These are phyloP conservation scores for Hololepta plana DNA, from an alignment of 2,888 invertebrate species.

Conservation along the genomic window DNA sequence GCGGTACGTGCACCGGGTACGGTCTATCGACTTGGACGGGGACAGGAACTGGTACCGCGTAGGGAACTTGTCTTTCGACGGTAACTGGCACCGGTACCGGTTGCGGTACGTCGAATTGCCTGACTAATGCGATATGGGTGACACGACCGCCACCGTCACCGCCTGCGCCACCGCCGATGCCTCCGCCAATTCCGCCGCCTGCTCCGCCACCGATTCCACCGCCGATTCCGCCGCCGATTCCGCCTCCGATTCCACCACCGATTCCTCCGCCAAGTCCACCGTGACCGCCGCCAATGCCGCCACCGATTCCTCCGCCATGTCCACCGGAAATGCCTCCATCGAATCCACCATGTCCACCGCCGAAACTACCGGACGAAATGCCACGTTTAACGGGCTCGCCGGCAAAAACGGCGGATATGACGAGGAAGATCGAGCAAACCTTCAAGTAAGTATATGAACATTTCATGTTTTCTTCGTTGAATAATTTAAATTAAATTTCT, in stretches of 20 bases:
- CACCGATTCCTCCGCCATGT: background rate
- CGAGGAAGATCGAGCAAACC: too few species aligned
- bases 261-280: constrained; percentile 1
- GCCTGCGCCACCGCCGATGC: too few species aligned
- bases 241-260: too few species aligned
- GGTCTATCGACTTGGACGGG: background rate
- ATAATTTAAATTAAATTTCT: too few species aligned
- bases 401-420: too few species aligned
- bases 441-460: too few species aligned
- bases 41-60: constrained; percentile 1
- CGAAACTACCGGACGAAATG: too few species aligned
- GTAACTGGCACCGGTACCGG: background rate
- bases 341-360: constrained; percentile 2
- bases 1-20: too few species aligned
- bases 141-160: constrained; percentile 1
- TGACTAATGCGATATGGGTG: constrained; percentile 3
- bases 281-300: background rate
- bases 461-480: too few species aligned
- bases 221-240: constrained; percentile 1
- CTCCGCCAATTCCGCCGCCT: constrained; percentile 1
- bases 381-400: too few species aligned
- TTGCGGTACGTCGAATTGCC: constrained; percentile 1
- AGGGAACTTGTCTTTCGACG: background rate
- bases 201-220: constrained; percentile 1
- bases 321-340: constrained; percentile 1